Evolutionary conservation across 1,140 invertebrate genomes (phyloP).

Genomic region (Habropoda laboriosa): DNA sequence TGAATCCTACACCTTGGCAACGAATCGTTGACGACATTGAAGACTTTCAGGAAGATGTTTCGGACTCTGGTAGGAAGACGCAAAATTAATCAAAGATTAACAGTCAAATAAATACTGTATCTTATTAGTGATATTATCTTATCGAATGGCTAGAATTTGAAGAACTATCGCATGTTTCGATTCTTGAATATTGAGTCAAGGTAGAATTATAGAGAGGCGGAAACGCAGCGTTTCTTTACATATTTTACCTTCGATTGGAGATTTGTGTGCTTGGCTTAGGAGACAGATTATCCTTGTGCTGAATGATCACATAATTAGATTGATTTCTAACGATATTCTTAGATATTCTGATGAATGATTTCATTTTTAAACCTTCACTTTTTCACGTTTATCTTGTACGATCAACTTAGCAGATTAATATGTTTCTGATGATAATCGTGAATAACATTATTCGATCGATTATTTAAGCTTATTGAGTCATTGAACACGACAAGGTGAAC

Average conservation of each 20-base stretch:
- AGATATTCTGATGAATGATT: slow-evolving; percentile 5
- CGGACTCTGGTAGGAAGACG: slow-evolving; percentile 10
- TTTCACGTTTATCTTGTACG: background rate
- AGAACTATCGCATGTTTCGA: background rate
- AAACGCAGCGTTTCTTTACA: background rate
- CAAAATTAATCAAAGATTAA: slow-evolving; percentile 41
- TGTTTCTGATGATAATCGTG: background rate
- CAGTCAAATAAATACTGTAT: slow-evolving; percentile 41
- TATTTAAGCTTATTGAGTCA: slow-evolving; percentile 4
- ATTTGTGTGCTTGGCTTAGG: background rate
- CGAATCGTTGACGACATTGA: slow-evolving; percentile 57
- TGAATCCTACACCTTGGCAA: slow-evolving; percentile 78
- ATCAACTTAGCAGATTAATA: background rate
- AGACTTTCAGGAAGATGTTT: slow-evolving; percentile 41
- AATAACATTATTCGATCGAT: background rate
- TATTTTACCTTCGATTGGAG: background rate
- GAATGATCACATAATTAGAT: background rate
- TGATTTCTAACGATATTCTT: background rate
- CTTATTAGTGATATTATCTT: slow-evolving; percentile 47
- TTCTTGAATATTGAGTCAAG: background rate
- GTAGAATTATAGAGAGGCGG: background rate
- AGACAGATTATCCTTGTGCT: background rate
- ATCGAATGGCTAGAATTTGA: slow-evolving; percentile 7
- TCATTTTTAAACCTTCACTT: slow-evolving; percentile 21
- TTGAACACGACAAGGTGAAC: background rate